A percentile compares a stretch with the other conserved stretches of the same genome.
Evolutionary conservation across 2,113 vertebrate species (phyloP).

Genomic region (Megalops atlanticus): DNA sequence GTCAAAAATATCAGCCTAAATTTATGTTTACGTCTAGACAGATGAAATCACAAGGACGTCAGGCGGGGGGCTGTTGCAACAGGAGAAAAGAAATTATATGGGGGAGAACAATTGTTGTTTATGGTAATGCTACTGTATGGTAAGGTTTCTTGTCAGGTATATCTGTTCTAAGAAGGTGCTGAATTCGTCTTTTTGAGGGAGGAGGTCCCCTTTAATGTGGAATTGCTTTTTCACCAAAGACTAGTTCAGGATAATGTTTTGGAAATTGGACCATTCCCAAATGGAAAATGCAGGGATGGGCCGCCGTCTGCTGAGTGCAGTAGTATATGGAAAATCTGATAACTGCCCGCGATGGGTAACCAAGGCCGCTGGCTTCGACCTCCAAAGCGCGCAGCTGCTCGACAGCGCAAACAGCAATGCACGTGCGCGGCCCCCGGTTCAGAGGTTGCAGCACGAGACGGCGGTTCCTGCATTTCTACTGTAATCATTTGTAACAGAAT

Average conservation of each 20-base stretch:
- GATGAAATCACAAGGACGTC: neutral
- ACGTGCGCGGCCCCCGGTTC: neutral
- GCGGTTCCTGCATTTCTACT: neutral
- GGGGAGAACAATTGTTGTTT: neutral
- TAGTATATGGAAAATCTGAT: neutral
- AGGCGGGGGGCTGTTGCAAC: neutral
- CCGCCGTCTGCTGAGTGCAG: neutral
- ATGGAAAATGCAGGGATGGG: slow-evolving; percentile 1
- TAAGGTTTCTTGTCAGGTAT: neutral
- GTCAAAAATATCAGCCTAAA: neutral
- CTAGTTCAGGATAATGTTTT: slow-evolving; percentile 34
- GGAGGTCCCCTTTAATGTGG: neutral
- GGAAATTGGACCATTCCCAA: slow-evolving; percentile 49
- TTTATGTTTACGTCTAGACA: neutral
- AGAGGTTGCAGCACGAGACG: slow-evolving; percentile 4
- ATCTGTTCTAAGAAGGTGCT: neutral
- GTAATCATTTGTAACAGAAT: neutral
- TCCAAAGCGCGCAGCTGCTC: neutral
- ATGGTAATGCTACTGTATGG: neutral
- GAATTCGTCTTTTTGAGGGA: neutral
- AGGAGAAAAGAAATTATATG: neutral
- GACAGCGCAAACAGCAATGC: neutral
- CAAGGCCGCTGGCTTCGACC: neutral
- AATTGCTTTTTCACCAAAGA: slow-evolving; percentile 12
- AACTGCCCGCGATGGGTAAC: slow-evolving; percentile 31